Evolutionary conservation across 2,888 invertebrate genomes (phyloP).

Genomic region (Catotricha subobsoleta): DNA sequence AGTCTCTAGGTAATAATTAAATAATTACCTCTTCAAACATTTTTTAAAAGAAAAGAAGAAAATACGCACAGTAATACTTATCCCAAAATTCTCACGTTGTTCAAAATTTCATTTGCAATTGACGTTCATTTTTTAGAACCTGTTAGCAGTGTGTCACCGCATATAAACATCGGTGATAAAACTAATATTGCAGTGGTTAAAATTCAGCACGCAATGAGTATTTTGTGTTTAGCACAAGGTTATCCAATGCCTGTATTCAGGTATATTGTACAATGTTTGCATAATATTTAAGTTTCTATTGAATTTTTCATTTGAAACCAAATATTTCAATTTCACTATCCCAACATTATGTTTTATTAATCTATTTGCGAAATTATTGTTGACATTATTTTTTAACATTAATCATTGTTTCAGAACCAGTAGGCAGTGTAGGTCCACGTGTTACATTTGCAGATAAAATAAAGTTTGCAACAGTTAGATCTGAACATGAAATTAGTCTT

Average conservation of each 20-base stretch:
- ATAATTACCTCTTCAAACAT: too few species aligned
- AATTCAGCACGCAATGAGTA: constrained; percentile 31
- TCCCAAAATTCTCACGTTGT: too few species aligned
- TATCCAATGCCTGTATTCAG: constrained; percentile 44
- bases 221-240: constrained; percentile 41
- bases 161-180: constrained; percentile 51
- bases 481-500: constrained; percentile 35
- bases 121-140: constrained; percentile 33
- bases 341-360: too few species aligned
- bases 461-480: constrained; percentile 18
- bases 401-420: too few species aligned
- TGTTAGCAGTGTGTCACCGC: constrained; percentile 34
- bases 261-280: too few species aligned
- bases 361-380: too few species aligned
- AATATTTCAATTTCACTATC: too few species aligned
- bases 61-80: too few species aligned
- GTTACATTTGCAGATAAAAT: constrained; percentile 35
- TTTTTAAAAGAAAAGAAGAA: too few species aligned
- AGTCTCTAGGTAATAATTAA: constrained; percentile 52
- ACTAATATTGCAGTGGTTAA: constrained; percentile 35
- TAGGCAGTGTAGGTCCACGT: constrained; percentile 42
- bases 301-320: background rate
- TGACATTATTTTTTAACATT: too few species aligned
- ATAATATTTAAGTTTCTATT: too few species aligned
- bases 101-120: too few species aligned